Base-by-base conservation (phyloP, 2,888 invertebrate genomes). In the Neria commutata region DNA sequence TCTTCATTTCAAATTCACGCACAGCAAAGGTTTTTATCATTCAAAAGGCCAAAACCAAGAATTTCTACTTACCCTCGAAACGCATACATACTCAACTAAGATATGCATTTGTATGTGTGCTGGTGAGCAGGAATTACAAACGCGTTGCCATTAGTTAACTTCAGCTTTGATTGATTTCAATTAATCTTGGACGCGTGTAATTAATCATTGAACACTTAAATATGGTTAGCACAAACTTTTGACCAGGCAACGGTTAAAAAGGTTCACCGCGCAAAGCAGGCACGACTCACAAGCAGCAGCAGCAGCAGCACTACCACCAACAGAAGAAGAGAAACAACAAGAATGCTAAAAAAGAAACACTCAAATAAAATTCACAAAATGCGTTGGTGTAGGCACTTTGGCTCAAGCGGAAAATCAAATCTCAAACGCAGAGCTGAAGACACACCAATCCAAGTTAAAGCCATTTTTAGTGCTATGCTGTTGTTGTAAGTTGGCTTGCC, bases 101-200 rank as follows among this genome's bases (percentile, higher is more conserved):
- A 52, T 55, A 53, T n/a, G 56, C 40, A 51, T 54, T 56, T 57
- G 46, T 24, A 33, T 33, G 45, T 51, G 34, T 33, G 29, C 37
- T 37, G 45, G 45, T 26, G 16, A 52, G 54, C 61, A 65, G 69
- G 71, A 71, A 74, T 73, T 75, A 77, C 74, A 76, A 78, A 77
- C 78, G 73, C 74, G 76, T 76, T 74, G 79, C 78, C 80, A 80
- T 80, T 80, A 80, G 80, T 80, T 80, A 80, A 78, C 80, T 80
- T 80, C 80, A 79, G 74, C 73, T 80, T 79, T 81, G 81, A 81
- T 80, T 81, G 81, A 81, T 79, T 80, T 78, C 79, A 80, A 81
- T 81, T 80, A 80, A 80, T 81, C 80, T 80, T 78, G 75, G 75
- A 74, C 77, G 78, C 76, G 76, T 79, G 77, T 78, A 78, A 81